Percentiles rank a stretch among this genome's conserved stretches.
phyloP scores from a whole-genome alignment of 2,113 vertebrate species.

The Damaliscus lunatus region DNA sequence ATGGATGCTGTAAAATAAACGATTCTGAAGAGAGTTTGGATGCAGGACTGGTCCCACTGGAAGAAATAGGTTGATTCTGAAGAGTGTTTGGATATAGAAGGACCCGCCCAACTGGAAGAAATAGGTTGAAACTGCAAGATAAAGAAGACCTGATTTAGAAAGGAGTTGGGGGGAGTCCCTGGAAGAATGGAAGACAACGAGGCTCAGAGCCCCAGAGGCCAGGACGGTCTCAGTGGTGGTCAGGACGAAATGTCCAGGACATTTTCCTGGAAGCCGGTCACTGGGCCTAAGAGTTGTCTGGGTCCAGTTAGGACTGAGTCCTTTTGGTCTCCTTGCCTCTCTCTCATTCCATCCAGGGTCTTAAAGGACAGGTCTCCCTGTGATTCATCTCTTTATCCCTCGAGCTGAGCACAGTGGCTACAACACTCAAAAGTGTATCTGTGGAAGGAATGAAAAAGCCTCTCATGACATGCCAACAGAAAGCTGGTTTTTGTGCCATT shows the following conservation, averaged over 20 bases:
- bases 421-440: neutral
- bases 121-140: neutral
- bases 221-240: neutral
- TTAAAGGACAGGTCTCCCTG: neutral
- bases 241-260: neutral
- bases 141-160: neutral
- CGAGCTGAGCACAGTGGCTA: neutral
- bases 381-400: neutral
- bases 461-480: fast-evolving
- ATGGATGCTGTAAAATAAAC: neutral
- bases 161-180: no score
- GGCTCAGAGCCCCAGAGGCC: neutral
- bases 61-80: neutral
- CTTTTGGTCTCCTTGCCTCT: fast-evolving
- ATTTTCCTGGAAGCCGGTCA: neutral
- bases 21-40: neutral
- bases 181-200: neutral
- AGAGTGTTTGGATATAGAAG: neutral
- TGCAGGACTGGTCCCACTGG: neutral
- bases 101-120: neutral
- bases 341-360: neutral
- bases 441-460: no score
- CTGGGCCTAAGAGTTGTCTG: neutral
- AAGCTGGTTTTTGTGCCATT: neutral
- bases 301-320: no score